phyloP scores from a whole-genome alignment of 2,113 vertebrate species.

The Cyprinodon brontotheroides region DNA sequence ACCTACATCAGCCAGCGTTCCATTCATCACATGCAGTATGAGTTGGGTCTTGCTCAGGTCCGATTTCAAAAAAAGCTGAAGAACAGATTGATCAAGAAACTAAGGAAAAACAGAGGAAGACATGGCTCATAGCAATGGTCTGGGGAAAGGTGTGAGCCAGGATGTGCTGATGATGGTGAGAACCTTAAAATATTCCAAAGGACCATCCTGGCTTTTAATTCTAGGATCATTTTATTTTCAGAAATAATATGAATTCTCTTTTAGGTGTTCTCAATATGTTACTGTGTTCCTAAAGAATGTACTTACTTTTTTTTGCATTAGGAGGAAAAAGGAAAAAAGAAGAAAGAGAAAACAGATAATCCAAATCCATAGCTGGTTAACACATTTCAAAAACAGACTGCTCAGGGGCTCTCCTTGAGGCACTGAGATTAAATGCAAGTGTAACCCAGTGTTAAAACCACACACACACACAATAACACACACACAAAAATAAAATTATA shows the following conservation, averaged over 20 bases:
- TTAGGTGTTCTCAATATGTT: too few species aligned
- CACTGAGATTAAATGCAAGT: too few species aligned
- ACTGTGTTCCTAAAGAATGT: background rate
- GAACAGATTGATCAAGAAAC: conserved; percentile 39
- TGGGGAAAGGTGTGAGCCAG: conserved; percentile 86
- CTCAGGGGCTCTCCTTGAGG: too few species aligned
- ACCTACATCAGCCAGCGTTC: conserved; percentile 71
- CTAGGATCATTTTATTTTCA: background rate
- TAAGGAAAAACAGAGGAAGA: conserved; percentile 1
- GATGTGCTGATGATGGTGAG: conserved; percentile 89
- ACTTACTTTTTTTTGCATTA: conserved; percentile 41
- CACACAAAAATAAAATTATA: too few species aligned
- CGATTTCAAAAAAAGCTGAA: conserved; percentile 64
- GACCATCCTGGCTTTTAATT: background rate
- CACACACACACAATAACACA: too few species aligned
- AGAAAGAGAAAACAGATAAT: conserved; percentile 71
- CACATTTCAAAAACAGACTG: conserved; percentile 74
- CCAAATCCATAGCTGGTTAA: conserved; percentile 84
- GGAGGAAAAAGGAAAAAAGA: conserved; percentile 82
- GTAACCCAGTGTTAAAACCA: too few species aligned
- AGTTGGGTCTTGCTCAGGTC: conserved; percentile 76
- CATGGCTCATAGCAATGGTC: conserved; percentile 49
- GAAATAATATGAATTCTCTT: background rate
- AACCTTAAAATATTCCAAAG: background rate
- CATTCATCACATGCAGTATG: conserved; percentile 74